Evolutionary conservation across 2,888 invertebrate species (phyloP).

Genomic region (Nomada ruficornis): DNA sequence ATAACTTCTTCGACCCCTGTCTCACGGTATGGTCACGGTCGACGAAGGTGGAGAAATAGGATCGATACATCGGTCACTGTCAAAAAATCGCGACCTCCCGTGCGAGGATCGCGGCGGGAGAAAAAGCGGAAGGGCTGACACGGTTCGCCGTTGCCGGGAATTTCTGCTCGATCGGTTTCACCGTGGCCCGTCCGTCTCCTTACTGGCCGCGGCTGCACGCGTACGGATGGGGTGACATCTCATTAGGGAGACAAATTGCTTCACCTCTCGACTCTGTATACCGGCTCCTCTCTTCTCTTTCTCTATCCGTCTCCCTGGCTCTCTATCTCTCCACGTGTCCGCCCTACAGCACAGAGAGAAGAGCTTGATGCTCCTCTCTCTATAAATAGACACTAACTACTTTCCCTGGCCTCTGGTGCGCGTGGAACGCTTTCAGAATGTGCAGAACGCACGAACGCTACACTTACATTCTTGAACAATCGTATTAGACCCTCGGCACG

Average conservation of each 20-base stretch:
- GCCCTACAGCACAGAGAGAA: slow-evolving; percentile 34
- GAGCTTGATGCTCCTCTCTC: slow-evolving; percentile 60
- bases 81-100: slow-evolving; percentile 33
- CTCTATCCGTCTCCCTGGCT: slow-evolving; percentile 9
- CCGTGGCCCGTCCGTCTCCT: slow-evolving; percentile 70
- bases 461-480: background rate
- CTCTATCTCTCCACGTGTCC: slow-evolving; percentile 11
- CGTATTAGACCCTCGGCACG: background rate
- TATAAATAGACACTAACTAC: slow-evolving; percentile 72
- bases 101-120: slow-evolving; percentile 2
- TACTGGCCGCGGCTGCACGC: slow-evolving; percentile 67
- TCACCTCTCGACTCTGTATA: slow-evolving; percentile 77
- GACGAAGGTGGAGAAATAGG: slow-evolving; percentile 1
- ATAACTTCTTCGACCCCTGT: background rate
- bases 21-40: too few species aligned
- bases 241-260: slow-evolving; percentile 84
- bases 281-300: slow-evolving; percentile 30
- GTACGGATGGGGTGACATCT: slow-evolving; percentile 83
- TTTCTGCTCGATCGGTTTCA: slow-evolving; percentile 72
- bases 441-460: slow-evolving; percentile 58
- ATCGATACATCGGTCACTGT: slow-evolving; percentile 56
- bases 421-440: slow-evolving; percentile 52
- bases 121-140: slow-evolving; percentile 42
- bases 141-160: slow-evolving; percentile 41
- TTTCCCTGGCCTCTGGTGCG: slow-evolving; percentile 48